A percentile compares a stretch with the other conserved stretches of the same genome.
phyloP scores from a whole-genome alignment of 2,113 vertebrate genomes.

The Platanista minor region DNA sequence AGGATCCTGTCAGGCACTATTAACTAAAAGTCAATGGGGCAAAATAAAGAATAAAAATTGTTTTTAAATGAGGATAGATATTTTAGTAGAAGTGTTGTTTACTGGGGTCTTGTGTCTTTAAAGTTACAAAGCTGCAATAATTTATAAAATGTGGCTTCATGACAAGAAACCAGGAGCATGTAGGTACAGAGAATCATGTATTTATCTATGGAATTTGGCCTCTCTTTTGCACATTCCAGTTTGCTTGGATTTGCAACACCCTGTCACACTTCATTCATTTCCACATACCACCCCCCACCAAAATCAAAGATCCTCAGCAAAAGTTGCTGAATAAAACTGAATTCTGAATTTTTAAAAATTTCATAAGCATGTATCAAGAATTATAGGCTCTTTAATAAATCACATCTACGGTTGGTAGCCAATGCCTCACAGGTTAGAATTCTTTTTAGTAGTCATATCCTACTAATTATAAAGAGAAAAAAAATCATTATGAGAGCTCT shows the following conservation, averaged over 20 bases:
- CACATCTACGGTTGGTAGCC: not conserved
- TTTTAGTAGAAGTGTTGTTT: not conserved
- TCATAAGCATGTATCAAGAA: constrained; percentile 18
- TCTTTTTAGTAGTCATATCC: not conserved
- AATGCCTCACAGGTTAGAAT: not conserved
- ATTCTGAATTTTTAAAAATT: not conserved
- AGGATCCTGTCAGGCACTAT: not conserved
- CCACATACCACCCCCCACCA: not conserved
- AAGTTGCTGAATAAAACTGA: not conserved
- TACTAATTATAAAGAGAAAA: constrained; percentile 32
- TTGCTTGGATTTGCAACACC: not conserved
- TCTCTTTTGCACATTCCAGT: not conserved
- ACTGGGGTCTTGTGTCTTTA: not conserved
- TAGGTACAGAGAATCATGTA: not conserved
- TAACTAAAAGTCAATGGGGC: not conserved
- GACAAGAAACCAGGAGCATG: not conserved
- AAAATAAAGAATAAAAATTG: not conserved
- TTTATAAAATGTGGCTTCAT: not conserved
- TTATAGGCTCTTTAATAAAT: not conserved
- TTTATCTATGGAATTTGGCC: not conserved
- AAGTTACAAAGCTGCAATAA: not conserved
- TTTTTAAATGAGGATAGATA: not conserved
- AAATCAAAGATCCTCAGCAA: not conserved
- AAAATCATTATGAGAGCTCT: not conserved
- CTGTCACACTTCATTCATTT: not conserved